Conservation (phyloP, 2,797 vertebrate species). For the Ptychadena robeensis region DNA sequence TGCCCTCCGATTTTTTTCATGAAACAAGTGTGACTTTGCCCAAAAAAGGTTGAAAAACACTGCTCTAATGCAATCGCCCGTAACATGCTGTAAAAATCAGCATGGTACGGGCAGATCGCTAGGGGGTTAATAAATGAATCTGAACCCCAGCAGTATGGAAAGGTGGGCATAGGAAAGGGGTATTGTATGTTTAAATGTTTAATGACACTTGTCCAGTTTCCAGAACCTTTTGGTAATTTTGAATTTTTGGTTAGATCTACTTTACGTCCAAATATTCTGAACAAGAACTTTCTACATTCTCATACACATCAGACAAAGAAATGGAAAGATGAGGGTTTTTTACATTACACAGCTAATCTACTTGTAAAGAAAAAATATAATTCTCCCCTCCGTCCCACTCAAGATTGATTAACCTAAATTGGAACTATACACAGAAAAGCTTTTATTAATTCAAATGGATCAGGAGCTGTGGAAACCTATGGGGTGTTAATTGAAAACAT, state of each 20-base stretch:
- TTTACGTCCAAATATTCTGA: not conserved
- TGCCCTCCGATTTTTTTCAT: too few species aligned
- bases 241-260: not conserved
- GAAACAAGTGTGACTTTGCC: too few species aligned
- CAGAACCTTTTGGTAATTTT: not conserved
- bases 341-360: constrained; percentile 40
- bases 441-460: constrained; percentile 66
- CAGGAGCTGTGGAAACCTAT: constrained; percentile 59
- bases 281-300: not conserved
- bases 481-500: constrained; percentile 69
- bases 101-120: too few species aligned
- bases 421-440: constrained; percentile 32
- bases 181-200: not conserved
- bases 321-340: constrained; percentile 5
- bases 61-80: too few species aligned
- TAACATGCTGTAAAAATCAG: too few species aligned
- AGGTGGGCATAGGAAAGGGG: not conserved
- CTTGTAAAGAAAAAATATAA: constrained; percentile 45
- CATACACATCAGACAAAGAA: constrained; percentile 3
- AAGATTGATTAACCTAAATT: constrained; percentile 64
- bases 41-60: too few species aligned
- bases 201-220: not conserved
- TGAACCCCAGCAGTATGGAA: too few species aligned
- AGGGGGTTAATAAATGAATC: too few species aligned
- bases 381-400: constrained; percentile 55